Evolutionary conservation across 2,888 invertebrate species (phyloP).

Genomic region (Arge pagana): DNA sequence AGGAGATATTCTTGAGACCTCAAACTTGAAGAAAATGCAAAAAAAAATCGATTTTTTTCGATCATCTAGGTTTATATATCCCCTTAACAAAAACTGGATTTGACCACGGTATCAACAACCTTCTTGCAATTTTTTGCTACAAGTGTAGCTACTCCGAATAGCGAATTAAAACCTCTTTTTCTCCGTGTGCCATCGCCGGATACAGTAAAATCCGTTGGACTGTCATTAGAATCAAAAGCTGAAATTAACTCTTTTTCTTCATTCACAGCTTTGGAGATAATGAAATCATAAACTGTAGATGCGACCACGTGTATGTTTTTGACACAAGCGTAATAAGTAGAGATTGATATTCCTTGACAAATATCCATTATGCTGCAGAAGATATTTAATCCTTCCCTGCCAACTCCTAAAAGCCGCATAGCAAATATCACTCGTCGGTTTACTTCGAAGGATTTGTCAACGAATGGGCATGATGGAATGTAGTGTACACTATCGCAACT

Average conservation of each 20-base stretch:
- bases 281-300: slow-evolving; percentile 12
- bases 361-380: slow-evolving; percentile 31
- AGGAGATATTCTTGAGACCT: too few species aligned
- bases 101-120: slow-evolving; percentile 19
- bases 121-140: slow-evolving; percentile 15
- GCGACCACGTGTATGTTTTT: slow-evolving; percentile 19
- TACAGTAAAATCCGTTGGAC: slow-evolving; percentile 16
- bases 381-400: slow-evolving; percentile 29
- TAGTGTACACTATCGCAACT: slow-evolving; percentile 18
- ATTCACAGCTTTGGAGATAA: slow-evolving; percentile 19
- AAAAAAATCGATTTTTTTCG: too few species aligned
- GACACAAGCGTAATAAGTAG: slow-evolving; percentile 19
- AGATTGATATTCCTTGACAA: slow-evolving; percentile 13
- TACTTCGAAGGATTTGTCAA: slow-evolving; percentile 31
- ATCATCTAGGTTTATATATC: too few species aligned
- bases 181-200: slow-evolving; percentile 26
- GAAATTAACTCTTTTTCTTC: slow-evolving; percentile 22
- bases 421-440: slow-evolving; percentile 29
- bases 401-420: slow-evolving; percentile 32
- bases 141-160: slow-evolving; percentile 21
- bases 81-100: slow-evolving; percentile 28
- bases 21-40: too few species aligned
- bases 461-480: slow-evolving; percentile 24
- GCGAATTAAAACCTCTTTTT: slow-evolving; percentile 23
- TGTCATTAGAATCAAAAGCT: slow-evolving; percentile 9